Evolutionary conservation across 2,113 vertebrate species (phyloP).

Genomic region (Tragelaphus buxtoni): DNA sequence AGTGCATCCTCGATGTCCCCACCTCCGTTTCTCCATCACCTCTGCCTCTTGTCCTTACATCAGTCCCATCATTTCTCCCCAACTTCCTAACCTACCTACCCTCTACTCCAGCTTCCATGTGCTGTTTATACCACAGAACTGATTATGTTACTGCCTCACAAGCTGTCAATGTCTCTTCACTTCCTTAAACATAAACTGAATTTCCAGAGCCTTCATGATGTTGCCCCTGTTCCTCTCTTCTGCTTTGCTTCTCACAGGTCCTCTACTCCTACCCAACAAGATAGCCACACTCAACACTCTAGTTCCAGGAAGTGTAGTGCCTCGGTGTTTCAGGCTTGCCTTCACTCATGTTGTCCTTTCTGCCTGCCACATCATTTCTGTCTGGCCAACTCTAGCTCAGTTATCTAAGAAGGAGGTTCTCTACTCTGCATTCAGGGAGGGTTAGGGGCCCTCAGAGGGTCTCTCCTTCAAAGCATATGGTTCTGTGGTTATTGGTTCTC

Average conservation of each 20-base stretch:
- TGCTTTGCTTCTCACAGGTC: background rate
- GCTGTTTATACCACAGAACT: background rate
- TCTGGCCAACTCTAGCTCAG: background rate
- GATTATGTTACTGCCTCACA: background rate
- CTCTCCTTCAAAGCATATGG: background rate
- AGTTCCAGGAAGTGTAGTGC: background rate
- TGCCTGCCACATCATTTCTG: background rate
- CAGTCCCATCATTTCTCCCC: background rate
- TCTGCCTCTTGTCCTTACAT: background rate
- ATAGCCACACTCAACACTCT: accelerated
- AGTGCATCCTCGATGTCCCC: background rate
- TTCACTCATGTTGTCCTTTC: background rate
- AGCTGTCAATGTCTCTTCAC: background rate
- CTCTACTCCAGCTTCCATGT: background rate
- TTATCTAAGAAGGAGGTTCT: background rate
- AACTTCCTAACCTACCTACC: background rate
- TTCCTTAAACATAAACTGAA: background rate
- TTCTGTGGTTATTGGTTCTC: background rate
- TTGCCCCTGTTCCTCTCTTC: background rate
- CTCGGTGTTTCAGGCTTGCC: background rate
- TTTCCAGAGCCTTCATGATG: background rate
- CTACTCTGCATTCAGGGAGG: background rate
- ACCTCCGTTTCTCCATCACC: background rate
- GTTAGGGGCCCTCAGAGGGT: background rate
- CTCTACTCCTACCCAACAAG: background rate